These are phyloP conservation scores for Philhelius pedissequus DNA, from an alignment of 2,888 invertebrate genomes.

Conservation along the genomic window DNA sequence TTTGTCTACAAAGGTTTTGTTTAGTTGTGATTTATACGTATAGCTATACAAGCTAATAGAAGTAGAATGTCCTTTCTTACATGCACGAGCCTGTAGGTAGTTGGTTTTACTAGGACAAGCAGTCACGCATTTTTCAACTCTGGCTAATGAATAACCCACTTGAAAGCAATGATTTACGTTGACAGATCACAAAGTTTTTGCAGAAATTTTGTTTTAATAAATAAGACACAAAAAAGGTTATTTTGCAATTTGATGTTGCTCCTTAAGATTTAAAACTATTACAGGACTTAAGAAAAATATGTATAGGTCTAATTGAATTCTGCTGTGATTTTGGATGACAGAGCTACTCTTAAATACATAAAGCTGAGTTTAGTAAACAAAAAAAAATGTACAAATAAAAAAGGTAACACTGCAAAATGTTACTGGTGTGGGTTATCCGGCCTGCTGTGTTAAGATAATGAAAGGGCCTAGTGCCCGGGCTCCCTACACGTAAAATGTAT, in stretches of 20 bases:
- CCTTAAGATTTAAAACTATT: too few relatives aligned
- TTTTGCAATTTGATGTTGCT: not conserved
- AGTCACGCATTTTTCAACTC: slow-evolving; percentile 37
- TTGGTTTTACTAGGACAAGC: slow-evolving; percentile 10
- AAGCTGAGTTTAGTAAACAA: too few relatives aligned
- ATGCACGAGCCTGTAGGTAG: slow-evolving; percentile 7
- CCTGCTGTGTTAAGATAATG: too few relatives aligned
- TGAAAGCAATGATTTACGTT: slow-evolving; percentile 37
- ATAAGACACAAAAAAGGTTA: not conserved
- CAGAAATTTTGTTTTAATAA: not conserved
- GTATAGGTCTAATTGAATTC: too few relatives aligned
- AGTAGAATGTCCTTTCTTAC: not conserved
- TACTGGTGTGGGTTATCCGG: too few relatives aligned
- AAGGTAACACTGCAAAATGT: too few relatives aligned
- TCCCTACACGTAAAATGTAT: too few relatives aligned
- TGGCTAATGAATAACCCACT: slow-evolving; percentile 7
- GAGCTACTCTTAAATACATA: too few relatives aligned
- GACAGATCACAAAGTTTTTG: slow-evolving; percentile 34
- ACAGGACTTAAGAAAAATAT: too few relatives aligned
- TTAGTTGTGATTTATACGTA: not conserved
- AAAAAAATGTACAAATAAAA: too few relatives aligned
- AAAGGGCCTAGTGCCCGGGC: too few relatives aligned
- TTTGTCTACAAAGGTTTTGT: not conserved
- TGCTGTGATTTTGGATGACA: too few relatives aligned
- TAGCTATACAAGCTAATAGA: not conserved